Conservation (phyloP, 1,140 invertebrate species). For the Probaryconus sp. region DNA sequence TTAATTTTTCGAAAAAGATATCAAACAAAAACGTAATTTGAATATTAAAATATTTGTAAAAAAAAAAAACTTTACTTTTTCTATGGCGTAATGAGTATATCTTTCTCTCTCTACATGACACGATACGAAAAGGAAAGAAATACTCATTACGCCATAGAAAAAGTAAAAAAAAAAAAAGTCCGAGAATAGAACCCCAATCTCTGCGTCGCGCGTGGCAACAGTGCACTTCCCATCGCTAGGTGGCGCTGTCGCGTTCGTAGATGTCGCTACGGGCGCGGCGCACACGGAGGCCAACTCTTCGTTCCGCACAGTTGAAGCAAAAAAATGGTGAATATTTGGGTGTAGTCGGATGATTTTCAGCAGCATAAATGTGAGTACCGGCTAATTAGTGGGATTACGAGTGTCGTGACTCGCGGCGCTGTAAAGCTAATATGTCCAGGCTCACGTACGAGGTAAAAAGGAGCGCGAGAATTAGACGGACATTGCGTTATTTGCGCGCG, state of each 20-base stretch:
- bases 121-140: too few relatives aligned
- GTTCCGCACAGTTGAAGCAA: constrained; percentile 53
- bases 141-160: too few relatives aligned
- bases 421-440: constrained; percentile 61
- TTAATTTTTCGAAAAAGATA: too few relatives aligned
- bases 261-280: constrained; percentile 57
- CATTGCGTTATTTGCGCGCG: constrained; percentile 43
- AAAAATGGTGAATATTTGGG: constrained; percentile 77
- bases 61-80: too few relatives aligned
- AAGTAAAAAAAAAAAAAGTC: too few relatives aligned
- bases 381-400: constrained; percentile 61
- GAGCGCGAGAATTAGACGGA: constrained; percentile 44
- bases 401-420: constrained; percentile 59
- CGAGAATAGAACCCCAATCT: too few relatives aligned
- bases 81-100: too few relatives aligned
- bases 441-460: constrained; percentile 41
- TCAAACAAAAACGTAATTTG: too few relatives aligned
- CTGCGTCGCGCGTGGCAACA: too few relatives aligned
- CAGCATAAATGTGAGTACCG: constrained; percentile 73
- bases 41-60: too few relatives aligned
- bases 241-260: not conserved
- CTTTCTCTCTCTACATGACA: too few relatives aligned
- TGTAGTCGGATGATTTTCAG: constrained; percentile 73
- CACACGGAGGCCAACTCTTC: constrained; percentile 14
- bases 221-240: too few relatives aligned